Evolutionary conservation across 2,113 vertebrate species (phyloP).

Genomic region (Tetrao urogallus): DNA sequence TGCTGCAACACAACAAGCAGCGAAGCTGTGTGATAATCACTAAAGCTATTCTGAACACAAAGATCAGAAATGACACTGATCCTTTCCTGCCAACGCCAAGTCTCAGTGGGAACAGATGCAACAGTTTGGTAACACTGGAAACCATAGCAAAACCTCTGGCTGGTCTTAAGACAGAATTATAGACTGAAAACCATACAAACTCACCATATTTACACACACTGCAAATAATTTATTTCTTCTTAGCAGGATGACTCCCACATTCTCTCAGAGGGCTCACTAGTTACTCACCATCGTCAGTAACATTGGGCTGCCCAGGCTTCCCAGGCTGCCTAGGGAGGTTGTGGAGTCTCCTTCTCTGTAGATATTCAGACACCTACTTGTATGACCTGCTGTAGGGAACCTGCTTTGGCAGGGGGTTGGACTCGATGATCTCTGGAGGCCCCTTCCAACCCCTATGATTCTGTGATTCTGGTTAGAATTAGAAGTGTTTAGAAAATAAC

Average conservation of each 20-base stretch:
- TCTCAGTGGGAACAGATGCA: not conserved
- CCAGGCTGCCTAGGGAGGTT: too few relatives aligned
- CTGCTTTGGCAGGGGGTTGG: too few relatives aligned
- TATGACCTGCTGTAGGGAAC: too few relatives aligned
- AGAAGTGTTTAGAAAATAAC: not conserved
- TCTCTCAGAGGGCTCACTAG: not conserved
- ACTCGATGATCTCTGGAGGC: too few relatives aligned
- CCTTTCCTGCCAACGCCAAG: not conserved
- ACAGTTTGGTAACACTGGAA: not conserved
- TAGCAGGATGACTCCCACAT: not conserved
- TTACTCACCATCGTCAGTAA: slow-evolving; percentile 3
- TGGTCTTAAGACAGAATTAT: not conserved
- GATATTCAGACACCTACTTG: too few relatives aligned
- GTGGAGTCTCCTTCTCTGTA: too few relatives aligned
- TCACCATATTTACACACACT: not conserved
- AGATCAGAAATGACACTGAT: not conserved
- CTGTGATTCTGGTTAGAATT: not conserved
- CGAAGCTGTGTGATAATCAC: not conserved
- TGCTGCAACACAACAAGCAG: not conserved
- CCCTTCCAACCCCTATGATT: too few relatives aligned
- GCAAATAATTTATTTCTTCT: not conserved
- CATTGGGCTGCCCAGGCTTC: not conserved
- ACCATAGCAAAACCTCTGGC: not conserved
- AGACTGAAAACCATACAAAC: not conserved
- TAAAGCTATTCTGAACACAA: not conserved